These are phyloP conservation scores for Camarhynchus parvulus DNA, from an alignment of 2,113 vertebrate species.

Conservation along the genomic window DNA sequence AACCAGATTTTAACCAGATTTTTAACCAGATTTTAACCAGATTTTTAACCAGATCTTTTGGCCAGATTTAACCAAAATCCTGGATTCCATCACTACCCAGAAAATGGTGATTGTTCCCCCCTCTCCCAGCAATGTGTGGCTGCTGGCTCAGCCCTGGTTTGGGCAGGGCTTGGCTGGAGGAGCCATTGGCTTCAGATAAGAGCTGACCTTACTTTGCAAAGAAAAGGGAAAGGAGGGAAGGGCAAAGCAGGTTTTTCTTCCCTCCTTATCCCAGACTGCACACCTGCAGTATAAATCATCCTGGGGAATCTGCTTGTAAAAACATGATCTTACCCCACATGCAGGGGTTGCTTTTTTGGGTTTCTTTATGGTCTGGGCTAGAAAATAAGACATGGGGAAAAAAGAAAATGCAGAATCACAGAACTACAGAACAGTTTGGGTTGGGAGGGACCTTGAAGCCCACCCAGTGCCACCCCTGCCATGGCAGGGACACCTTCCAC, in stretches of 20 bases:
- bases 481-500: background rate
- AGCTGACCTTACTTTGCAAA: slow-evolving; percentile 1
- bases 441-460: background rate
- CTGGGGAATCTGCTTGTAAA: slow-evolving; percentile 35
- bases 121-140: background rate
- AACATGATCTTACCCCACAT: slow-evolving; percentile 38
- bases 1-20: too few relatives aligned
- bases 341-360: background rate
- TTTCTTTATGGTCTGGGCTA: background rate
- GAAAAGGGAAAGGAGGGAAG: background rate
- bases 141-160: background rate
- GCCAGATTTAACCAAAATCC: background rate
- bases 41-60: too few relatives aligned
- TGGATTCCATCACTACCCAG: rapidly evolving
- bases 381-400: background rate
- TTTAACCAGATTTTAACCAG: too few relatives aligned
- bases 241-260: slow-evolving; percentile 33
- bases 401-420: background rate
- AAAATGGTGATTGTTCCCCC: rapidly evolving
- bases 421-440: background rate
- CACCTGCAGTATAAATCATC: slow-evolving; percentile 68
- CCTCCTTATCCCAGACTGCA: slow-evolving; percentile 26
- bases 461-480: rapidly evolving
- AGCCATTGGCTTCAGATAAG: background rate
- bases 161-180: background rate